Conservation (phyloP, 1,140 invertebrate genomes). For the Drosophila bipectinata region DNA sequence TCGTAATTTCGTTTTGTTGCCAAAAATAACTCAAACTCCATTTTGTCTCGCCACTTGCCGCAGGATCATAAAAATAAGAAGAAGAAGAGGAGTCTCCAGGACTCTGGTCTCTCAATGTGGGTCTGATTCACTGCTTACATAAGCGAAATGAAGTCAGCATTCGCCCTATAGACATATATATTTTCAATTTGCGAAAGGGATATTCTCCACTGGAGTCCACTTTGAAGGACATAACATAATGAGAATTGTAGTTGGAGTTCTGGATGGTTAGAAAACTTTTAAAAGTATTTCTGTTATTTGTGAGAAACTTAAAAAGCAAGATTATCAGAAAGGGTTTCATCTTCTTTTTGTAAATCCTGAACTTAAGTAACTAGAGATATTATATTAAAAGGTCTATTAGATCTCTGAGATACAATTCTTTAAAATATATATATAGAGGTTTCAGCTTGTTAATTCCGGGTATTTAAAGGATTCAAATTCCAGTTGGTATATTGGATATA, state of each 20-base stretch:
- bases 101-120: constrained; percentile 22
- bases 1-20: constrained; percentile 81
- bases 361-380: too few species aligned
- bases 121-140: constrained; percentile 53
- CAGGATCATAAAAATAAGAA: constrained; percentile 13
- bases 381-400: too few species aligned
- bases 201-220: constrained; percentile 19
- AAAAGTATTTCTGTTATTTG: not conserved
- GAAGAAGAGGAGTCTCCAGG: not conserved
- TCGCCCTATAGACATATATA: constrained; percentile 63
- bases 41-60: constrained; percentile 48
- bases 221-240: not conserved
- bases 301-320: too few species aligned
- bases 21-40: constrained; percentile 79
- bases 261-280: not conserved
- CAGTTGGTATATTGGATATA: too few species aligned
- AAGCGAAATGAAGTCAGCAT: constrained; percentile 68
- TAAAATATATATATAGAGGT: too few species aligned
- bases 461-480: too few species aligned
- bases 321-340: too few species aligned
- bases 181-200: constrained; percentile 31
- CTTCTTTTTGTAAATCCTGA: too few species aligned
- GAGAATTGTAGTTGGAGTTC: not conserved
- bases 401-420: too few species aligned
- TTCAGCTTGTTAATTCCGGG: too few species aligned